phyloP scores from a whole-genome alignment of 2,888 invertebrate genomes.

The Hedychridium roseum region DNA sequence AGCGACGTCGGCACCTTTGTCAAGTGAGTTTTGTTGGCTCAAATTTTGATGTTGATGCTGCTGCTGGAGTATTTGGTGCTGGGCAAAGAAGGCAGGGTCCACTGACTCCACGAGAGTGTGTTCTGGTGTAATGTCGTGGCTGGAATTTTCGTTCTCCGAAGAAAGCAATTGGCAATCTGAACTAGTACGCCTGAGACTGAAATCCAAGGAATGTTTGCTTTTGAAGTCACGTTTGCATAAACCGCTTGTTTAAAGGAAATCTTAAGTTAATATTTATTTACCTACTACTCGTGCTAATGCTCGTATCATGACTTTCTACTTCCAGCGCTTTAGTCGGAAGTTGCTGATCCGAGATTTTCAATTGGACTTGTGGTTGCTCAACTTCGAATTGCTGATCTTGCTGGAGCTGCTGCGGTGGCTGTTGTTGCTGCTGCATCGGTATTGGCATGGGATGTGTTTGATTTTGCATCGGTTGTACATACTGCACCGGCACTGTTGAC shows the following conservation, averaged over 20 bases:
- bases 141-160: slow-evolving; percentile 56
- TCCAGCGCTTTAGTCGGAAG: slow-evolving; percentile 33
- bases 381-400: slow-evolving; percentile 32
- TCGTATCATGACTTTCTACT: slow-evolving; percentile 43
- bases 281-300: slow-evolving; percentile 44
- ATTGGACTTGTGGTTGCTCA: slow-evolving; percentile 47
- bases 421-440: slow-evolving; percentile 24
- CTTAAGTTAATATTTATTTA: slow-evolving; percentile 21
- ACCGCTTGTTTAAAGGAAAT: neutral
- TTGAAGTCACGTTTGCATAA: neutral
- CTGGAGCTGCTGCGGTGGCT: slow-evolving; percentile 7
- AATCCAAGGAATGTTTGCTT: slow-evolving; percentile 7
- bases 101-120: slow-evolving; percentile 55
- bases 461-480: slow-evolving; percentile 37
- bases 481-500: slow-evolving; percentile 34
- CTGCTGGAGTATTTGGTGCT: slow-evolving; percentile 42
- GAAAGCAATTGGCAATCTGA: slow-evolving; percentile 54
- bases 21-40: slow-evolving; percentile 60
- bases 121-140: slow-evolving; percentile 59
- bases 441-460: slow-evolving; percentile 30
- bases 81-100: slow-evolving; percentile 39
- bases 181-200: slow-evolving; percentile 47
- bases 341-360: slow-evolving; percentile 48
- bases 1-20: slow-evolving; percentile 45
- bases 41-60: slow-evolving; percentile 55